A percentile compares a stretch with the other conserved stretches of the same genome.
phyloP scores from a whole-genome alignment of 2,888 invertebrate genomes.

The Hesperia comma region DNA sequence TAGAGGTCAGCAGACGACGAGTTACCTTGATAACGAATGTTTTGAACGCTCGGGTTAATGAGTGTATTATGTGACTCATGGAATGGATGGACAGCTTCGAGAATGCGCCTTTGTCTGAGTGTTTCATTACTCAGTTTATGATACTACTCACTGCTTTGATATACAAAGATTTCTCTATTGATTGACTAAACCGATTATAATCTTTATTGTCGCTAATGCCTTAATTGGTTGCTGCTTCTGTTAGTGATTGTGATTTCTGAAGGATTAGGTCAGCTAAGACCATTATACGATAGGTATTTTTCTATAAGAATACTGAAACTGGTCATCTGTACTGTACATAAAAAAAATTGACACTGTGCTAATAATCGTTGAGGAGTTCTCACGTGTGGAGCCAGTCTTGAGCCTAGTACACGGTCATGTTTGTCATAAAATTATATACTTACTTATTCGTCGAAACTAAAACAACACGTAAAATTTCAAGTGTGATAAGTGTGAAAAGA shows the following conservation, averaged over 20 bases:
- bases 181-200: background rate
- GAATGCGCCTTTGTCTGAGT: conserved; percentile 25
- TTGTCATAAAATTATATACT: no score
- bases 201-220: background rate
- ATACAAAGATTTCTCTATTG: background rate
- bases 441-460: no score
- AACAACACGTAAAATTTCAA: no score
- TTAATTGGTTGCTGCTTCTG: background rate
- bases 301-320: no score
- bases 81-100: conserved; percentile 17
- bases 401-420: no score
- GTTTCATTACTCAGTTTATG: conserved; percentile 5
- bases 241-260: background rate
- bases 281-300: no score
- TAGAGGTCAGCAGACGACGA: background rate
- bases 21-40: conserved; percentile 23
- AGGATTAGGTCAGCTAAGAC: background rate
- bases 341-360: no score
- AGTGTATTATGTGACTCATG: conserved; percentile 29
- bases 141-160: conserved; percentile 7
- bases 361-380: no score
- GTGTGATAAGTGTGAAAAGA: no score
- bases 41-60: conserved; percentile 26
- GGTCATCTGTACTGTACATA: no score
- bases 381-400: no score